Conservation (phyloP, 2,113 vertebrate genomes). For the Trichomycterus rosablanca region DNA sequence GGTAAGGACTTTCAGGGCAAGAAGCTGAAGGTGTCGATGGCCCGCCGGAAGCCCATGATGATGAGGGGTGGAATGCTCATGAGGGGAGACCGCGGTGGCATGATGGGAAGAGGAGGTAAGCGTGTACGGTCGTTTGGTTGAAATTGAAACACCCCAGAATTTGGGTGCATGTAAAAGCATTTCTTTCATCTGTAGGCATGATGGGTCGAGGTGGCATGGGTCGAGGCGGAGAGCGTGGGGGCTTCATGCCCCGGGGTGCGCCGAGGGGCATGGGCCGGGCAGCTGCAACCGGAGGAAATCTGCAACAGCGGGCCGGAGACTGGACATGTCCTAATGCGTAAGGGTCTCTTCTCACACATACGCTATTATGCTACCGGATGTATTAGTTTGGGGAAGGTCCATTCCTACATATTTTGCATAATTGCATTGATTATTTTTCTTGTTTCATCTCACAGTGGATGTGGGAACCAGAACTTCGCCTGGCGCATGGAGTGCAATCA, state of each 20-base stretch:
- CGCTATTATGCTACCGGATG: too few species aligned
- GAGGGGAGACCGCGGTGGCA: slow-evolving; percentile 75
- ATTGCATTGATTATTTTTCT: background rate
- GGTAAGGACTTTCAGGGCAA: slow-evolving; percentile 82
- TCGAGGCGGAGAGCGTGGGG: slow-evolving; percentile 74
- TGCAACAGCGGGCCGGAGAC: slow-evolving; percentile 93
- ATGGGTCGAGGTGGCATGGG: slow-evolving; percentile 60
- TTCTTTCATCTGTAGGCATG: slow-evolving; percentile 36
- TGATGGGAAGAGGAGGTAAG: slow-evolving; percentile 77
- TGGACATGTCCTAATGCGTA: slow-evolving; percentile 98
- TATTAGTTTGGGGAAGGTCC: too few species aligned
- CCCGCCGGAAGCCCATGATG: slow-evolving; percentile 77
- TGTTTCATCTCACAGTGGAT: slow-evolving; percentile 69
- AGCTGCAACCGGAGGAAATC: slow-evolving; percentile 84
- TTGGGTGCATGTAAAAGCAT: too few species aligned
- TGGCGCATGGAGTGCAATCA: slow-evolving; percentile 99
- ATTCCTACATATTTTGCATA: too few species aligned
- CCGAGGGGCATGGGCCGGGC: slow-evolving; percentile 81
- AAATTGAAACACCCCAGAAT: background rate
- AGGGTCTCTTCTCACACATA: slow-evolving; percentile 45
- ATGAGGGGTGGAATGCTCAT: slow-evolving; percentile 74
- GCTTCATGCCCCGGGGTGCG: slow-evolving; percentile 81
- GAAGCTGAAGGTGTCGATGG: slow-evolving; percentile 78
- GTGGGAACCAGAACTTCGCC: slow-evolving; percentile 96
- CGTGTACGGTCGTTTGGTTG: background rate